Conservation (phyloP, 2,888 invertebrate genomes). For the Abscondita cerata region DNA sequence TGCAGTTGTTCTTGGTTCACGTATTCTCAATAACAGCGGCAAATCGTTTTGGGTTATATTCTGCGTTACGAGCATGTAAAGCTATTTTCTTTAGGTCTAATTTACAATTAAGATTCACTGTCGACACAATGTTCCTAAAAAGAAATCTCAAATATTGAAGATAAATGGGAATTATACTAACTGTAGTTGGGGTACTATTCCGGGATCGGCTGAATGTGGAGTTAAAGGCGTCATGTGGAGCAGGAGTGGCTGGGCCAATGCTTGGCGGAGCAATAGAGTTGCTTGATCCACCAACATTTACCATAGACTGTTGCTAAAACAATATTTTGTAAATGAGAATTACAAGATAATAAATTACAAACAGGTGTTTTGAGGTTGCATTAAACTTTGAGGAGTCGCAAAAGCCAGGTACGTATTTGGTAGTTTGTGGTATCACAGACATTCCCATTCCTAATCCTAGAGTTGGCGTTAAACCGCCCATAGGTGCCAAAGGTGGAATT, state of each 20-base stretch:
- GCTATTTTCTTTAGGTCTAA: slow-evolving; percentile 97
- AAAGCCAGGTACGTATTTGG: slow-evolving; percentile 79
- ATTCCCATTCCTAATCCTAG: slow-evolving; percentile 69
- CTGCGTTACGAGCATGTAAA: slow-evolving; percentile 96
- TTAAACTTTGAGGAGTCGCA: slow-evolving; percentile 81
- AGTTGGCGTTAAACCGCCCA: slow-evolving; percentile 65
- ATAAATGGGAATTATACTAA: no score
- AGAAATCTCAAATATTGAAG: no score
- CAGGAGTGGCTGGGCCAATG: slow-evolving; percentile 76
- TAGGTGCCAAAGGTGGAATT: slow-evolving; percentile 64
- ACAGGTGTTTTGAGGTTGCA: slow-evolving; percentile 92
- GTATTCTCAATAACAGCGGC: slow-evolving; percentile 96
- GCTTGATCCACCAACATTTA: slow-evolving; percentile 68
- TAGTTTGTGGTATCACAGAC: slow-evolving; percentile 73
- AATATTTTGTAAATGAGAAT: neutral
- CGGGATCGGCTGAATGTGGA: slow-evolving; percentile 91
- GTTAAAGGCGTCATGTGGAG: slow-evolving; percentile 88
- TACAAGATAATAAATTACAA: neutral
- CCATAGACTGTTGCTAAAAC: slow-evolving; percentile 81
- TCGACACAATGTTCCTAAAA: slow-evolving; percentile 95
- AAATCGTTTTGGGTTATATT: slow-evolving; percentile 99
- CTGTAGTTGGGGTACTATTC: slow-evolving; percentile 93
- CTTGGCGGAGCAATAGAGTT: slow-evolving; percentile 67
- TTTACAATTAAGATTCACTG: slow-evolving; percentile 94
- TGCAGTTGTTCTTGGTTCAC: slow-evolving; percentile 87